A percentile compares a stretch with the other conserved stretches of the same genome.
phyloP scores from a whole-genome alignment of 2,888 invertebrate genomes.

The Morpho deidamia region DNA sequence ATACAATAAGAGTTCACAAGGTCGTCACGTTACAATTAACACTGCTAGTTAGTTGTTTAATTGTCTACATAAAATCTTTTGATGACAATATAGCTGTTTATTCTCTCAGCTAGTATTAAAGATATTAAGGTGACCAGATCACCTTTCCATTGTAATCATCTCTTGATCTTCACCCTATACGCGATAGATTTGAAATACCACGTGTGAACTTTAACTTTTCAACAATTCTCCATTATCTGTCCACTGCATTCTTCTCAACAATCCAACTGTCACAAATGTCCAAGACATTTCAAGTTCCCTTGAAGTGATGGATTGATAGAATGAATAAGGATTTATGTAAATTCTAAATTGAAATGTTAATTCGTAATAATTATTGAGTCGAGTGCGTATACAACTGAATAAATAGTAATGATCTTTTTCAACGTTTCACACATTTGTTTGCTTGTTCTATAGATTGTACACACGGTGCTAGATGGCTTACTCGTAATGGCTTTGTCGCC shows the following conservation, averaged over 20 bases:
- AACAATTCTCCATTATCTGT: constrained; percentile 34
- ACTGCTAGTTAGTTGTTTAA: too few species aligned
- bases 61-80: too few species aligned
- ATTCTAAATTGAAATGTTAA: constrained; percentile 69
- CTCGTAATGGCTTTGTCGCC: too few species aligned
- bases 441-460: constrained; percentile 13
- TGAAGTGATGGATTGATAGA: constrained; percentile 57
- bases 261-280: constrained; percentile 73
- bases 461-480: background rate
- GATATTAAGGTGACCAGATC: constrained; percentile 1
- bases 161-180: constrained; percentile 13
- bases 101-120: background rate
- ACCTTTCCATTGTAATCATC: background rate
- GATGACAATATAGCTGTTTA: too few species aligned
- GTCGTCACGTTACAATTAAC: too few species aligned
- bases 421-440: constrained; percentile 45
- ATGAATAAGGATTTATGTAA: constrained; percentile 69
- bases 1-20: too few species aligned
- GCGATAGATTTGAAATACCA: constrained; percentile 35
- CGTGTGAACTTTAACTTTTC: constrained; percentile 67
- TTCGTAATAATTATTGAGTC: constrained; percentile 56
- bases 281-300: constrained; percentile 47
- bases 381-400: constrained; percentile 46
- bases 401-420: constrained; percentile 48
- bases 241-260: constrained; percentile 40